Base-by-base conservation (phyloP, 1,140 invertebrate genomes). In the Drosophila lini region DNA sequence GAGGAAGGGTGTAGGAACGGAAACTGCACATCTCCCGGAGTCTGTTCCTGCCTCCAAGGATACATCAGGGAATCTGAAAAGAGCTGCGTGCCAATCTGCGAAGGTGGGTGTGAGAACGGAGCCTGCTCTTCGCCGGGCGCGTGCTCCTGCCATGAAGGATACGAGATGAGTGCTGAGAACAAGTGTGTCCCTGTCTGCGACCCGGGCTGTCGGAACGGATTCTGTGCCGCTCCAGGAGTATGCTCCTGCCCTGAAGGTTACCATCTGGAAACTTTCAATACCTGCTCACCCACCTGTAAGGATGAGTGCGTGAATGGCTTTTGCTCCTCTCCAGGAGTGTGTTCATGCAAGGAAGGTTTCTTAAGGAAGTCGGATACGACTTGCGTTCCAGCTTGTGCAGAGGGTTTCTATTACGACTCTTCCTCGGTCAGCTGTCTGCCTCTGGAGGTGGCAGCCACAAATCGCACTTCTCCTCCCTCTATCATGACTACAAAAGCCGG, bases 101-200 rank as follows among this genome's bases (percentile, higher is more conserved):
- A 22, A 1, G 10, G 3, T 11, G 34, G 3, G 4, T 36, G 34
- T 11, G 34, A 36, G 34, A 4, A 36, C 10, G 34, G 34, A 36
- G 10, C 0, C 9, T 34, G 32, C 9, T 10, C 10, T 3, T 10
- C 9, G 0, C 32, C 32, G 2, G 32, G 32, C n/a, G n/a, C n/a
- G 16, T 73, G 69, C 3, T n/a, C 38, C 1, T 73, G 69, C 34
- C 8, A 56, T 3, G 10, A 60, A 2, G 70, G 70, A 0, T 74
- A 55, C 16, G 16, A 3, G 1, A 38, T 28, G 25, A 31, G 25
- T 48, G 40, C 2, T 34, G 60, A 56, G 13, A 56, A 5, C 19
- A 63, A 31, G 9, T 70, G 67, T 19, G 13, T 10, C 2, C 41
- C 61, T 7, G 3, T 64, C 2, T 71, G 68, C 19, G 11, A n/a